phyloP scores from a whole-genome alignment of 2,797 vertebrate species.

The Fratercula arctica region DNA sequence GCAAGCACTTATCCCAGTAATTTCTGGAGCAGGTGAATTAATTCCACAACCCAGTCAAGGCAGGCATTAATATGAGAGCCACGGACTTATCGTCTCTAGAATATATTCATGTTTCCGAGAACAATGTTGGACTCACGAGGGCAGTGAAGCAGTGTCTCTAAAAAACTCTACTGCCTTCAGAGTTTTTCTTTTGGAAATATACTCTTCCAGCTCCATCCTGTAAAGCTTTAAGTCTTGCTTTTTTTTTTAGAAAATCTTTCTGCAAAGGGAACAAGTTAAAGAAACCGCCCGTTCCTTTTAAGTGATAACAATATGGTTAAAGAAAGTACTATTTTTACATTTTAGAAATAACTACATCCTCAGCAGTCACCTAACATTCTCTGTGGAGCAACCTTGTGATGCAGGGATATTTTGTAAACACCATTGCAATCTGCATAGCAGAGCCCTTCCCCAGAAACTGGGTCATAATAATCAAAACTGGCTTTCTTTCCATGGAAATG shows the following conservation, averaged over 20 bases:
- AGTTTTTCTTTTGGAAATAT: not conserved
- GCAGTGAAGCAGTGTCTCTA: not conserved
- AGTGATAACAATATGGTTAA: not conserved
- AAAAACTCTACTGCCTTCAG: not conserved
- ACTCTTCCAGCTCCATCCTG: not conserved
- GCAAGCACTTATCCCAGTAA: not conserved
- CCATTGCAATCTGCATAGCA: not conserved
- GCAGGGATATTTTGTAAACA: constrained; percentile 38
- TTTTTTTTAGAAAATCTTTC: not conserved
- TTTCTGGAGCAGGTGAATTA: constrained; percentile 36
- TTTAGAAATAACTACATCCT: not conserved
- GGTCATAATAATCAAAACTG: not conserved
- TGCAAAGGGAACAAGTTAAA: not conserved
- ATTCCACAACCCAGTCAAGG: not conserved
- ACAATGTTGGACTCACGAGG: not conserved
- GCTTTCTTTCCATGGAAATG: not conserved
- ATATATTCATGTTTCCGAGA: not conserved
- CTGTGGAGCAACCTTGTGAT: not conserved
- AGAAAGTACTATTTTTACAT: not conserved
- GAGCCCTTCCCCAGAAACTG: not conserved
- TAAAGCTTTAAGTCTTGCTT: not conserved
- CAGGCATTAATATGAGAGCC: not conserved
- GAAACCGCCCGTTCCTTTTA: not conserved
- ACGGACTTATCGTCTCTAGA: not conserved
- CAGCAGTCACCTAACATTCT: not conserved